Evolutionary conservation across 2,113 vertebrate species (phyloP), one percentile per base, ranked within the genome.

Genomic region (Alaudala cheleensis): DNA sequence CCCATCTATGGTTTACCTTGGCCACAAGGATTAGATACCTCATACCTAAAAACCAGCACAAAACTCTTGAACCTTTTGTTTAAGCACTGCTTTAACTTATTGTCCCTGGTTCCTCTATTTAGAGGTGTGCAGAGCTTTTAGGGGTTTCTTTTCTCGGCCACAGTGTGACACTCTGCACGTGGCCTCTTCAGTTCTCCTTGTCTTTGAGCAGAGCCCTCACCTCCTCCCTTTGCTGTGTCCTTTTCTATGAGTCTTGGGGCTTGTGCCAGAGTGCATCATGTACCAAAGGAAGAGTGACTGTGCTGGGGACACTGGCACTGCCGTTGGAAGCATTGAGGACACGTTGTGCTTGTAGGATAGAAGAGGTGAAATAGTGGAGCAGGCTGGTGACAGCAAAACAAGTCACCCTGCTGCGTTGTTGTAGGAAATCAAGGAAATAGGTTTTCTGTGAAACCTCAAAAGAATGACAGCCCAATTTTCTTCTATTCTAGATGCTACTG

Each of bases 311-410:
- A 29, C 8, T 1, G 17, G 88, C 31, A 10, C 21, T 58, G 34
- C 66, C 0, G 0, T 7, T 47, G 49, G 49, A n/a, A 64, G 33
- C 22, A 5, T 0, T n/a, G n/a, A 40, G 79, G 53, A 51, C 82
- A 44, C 0, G 0, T 9, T 61, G 67, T 70, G 42, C 50, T 92
- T 33, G 54, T 37, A n/a, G 76, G 24, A 9, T 2, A n/a, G 60
- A 51, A 39, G 44, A 81, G 60, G 64, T 58, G 77, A 70, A 73
- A 74, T 2, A 50, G 60, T 8, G 56, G 51, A 81, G 51, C 56
- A 51, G 60, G 61, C 56, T 86, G 64, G 42, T 81, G 86, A 49
- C 34, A 71, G 84, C 61, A 84, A 20, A 65, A 51, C 70, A 44
- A 67, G 69, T 60, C n/a, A n/a, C 69, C 72, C 72, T 79, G 69